Evolutionary conservation across 2,113 vertebrate species (phyloP).

Genomic region (Spheniscus mendiculus): DNA sequence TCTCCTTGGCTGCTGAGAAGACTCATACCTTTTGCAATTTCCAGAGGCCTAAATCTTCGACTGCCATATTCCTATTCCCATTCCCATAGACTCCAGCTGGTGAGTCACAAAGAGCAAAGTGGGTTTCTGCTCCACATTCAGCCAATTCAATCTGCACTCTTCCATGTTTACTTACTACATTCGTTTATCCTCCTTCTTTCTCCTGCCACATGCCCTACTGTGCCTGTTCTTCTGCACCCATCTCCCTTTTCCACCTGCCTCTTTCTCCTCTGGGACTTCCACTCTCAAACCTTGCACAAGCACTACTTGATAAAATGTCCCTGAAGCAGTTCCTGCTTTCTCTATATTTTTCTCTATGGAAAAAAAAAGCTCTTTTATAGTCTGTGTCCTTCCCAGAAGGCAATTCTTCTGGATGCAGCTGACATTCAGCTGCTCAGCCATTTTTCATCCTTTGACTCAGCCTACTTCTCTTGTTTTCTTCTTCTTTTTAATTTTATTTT

Average conservation of each 20-base stretch:
- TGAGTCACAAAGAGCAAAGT: neutral
- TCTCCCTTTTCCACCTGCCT: neutral
- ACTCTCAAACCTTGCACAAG: neutral
- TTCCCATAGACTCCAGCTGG: neutral
- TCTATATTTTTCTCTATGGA: neutral
- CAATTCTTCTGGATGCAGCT: neutral
- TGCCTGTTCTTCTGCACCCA: neutral
- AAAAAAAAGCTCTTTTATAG: fast-evolving
- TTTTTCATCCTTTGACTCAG: neutral
- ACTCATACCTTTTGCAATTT: neutral
- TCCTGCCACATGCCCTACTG: fast-evolving
- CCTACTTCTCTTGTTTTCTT: neutral
- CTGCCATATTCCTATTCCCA: neutral
- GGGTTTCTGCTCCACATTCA: neutral
- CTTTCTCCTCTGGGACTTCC: neutral
- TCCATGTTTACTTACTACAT: neutral
- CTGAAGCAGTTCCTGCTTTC: neutral
- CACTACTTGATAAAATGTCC: neutral
- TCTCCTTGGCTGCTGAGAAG: neutral
- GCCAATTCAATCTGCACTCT: neutral
- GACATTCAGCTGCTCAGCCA: neutral
- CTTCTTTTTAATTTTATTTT: neutral
- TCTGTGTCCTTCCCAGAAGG: neutral
- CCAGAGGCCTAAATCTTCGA: neutral
- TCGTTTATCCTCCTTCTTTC: fast-evolving